A percentile compares a stretch with the other conserved stretches of the same genome.
These are phyloP conservation scores for Cephus rjabovi DNA, from an alignment of 2,888 invertebrate genomes.

Conservation along the genomic window DNA sequence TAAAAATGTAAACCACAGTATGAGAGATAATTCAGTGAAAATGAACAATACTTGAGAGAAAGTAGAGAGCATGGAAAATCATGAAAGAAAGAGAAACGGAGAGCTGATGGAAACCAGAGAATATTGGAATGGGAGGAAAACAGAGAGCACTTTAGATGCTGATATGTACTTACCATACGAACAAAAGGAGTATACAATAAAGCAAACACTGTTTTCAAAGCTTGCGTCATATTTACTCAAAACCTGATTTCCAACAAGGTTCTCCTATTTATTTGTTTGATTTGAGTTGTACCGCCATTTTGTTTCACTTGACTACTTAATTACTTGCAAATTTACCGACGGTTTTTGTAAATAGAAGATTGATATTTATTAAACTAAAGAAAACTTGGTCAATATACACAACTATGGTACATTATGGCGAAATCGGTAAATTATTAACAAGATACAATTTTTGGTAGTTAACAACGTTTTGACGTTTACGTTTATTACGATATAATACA, in stretches of 20 bases:
- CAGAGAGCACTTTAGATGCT: conserved; percentile 31
- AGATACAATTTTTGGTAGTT: not conserved
- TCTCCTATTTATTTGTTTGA: not conserved
- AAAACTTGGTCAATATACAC: not conserved
- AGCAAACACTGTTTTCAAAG: conserved; percentile 60
- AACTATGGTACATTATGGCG: not conserved
- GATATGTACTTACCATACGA: conserved; percentile 52
- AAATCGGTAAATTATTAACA: not conserved
- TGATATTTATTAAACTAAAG: not conserved
- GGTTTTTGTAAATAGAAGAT: not conserved
- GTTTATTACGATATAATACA: not conserved
- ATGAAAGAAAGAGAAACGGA: conserved; percentile 15
- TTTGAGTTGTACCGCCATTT: not conserved
- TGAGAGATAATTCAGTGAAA: not conserved
- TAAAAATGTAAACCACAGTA: not conserved
- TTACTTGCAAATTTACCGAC: not conserved
- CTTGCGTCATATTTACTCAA: not conserved
- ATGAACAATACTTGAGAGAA: conserved; percentile 8
- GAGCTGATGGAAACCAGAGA: conserved; percentile 14
- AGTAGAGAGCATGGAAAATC: conserved; percentile 9
- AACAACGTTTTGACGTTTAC: not conserved
- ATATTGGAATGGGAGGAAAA: conserved; percentile 4
- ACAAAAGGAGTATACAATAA: conserved; percentile 59
- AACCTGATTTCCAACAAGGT: not conserved
- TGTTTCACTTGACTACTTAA: not conserved